These are phyloP conservation scores for Meloidogyne chitwoodi DNA, from an alignment of 1,140 invertebrate genomes.

Conservation along the genomic window DNA sequence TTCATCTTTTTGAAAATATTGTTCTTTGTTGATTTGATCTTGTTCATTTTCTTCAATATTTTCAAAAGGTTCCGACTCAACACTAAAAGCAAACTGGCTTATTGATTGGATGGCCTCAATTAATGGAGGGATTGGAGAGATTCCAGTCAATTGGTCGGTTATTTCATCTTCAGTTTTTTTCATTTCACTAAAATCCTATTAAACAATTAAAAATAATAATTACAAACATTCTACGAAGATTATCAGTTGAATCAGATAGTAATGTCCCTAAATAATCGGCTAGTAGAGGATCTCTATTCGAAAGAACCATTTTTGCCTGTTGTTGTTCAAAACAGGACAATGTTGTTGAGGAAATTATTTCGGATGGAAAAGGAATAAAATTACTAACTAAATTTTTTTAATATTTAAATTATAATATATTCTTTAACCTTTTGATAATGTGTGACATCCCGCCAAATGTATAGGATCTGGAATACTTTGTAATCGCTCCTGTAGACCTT, in stretches of 20 bases:
- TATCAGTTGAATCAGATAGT: conserved; percentile 29
- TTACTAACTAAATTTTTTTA: conserved; percentile 23
- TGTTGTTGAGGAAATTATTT: conserved; percentile 22
- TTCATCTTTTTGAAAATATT: conserved; percentile 6
- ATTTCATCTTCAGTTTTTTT: conserved; percentile 38
- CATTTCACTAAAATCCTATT: conserved; percentile 26
- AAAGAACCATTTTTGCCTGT: conserved; percentile 17
- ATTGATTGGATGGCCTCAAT: conserved; percentile 30
- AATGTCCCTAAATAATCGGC: conserved; percentile 30
- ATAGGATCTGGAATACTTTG: conserved; percentile 37
- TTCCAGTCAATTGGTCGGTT: conserved; percentile 27
- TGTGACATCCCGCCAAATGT: conserved; percentile 37
- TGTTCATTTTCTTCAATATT: conserved; percentile 8
- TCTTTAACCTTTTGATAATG: conserved; percentile 45
- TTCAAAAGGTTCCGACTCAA: conserved; percentile 33
- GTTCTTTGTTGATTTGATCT: not conserved
- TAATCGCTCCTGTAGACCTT: conserved; percentile 4
- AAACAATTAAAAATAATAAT: not conserved
- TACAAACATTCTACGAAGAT: conserved; percentile 16
- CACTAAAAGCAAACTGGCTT: conserved; percentile 39
- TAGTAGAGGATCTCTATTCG: conserved; percentile 1
- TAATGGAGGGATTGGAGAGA: conserved; percentile 27
- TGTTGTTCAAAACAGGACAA: conserved; percentile 32
- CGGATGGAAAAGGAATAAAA: conserved; percentile 36
- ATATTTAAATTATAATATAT: not conserved